A percentile compares a stretch with the other conserved stretches of the same genome.
These are phyloP conservation scores for Lophochroa leadbeateri DNA, from an alignment of 2,113 vertebrate species.

Conservation along the genomic window DNA sequence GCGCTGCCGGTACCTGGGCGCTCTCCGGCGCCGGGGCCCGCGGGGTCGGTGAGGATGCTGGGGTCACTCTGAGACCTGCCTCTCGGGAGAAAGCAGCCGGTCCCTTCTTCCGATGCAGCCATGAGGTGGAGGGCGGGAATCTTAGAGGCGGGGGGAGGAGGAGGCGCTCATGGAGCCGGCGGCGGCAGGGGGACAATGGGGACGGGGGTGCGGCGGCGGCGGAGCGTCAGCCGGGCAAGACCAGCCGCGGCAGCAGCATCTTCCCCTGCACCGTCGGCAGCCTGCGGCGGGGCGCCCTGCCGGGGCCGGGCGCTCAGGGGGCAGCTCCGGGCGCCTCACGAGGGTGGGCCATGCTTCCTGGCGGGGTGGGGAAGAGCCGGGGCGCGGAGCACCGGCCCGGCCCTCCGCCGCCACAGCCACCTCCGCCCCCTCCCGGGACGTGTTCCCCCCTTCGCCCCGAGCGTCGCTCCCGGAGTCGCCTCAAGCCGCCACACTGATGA, in stretches of 20 bases:
- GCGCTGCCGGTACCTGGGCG: slow-evolving; percentile 78
- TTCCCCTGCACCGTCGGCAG: slow-evolving; percentile 9
- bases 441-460: neutral
- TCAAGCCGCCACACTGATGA: slow-evolving; percentile 67
- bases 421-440: slow-evolving; percentile 16
- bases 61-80: slow-evolving; percentile 94
- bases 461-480: slow-evolving; percentile 63
- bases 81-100: slow-evolving; percentile 84
- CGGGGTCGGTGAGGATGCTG: slow-evolving; percentile 85
- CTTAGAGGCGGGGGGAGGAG: slow-evolving; percentile 68
- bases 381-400: neutral
- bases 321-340: neutral
- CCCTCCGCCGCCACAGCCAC: neutral
- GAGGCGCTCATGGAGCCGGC: slow-evolving; percentile 74
- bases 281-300: slow-evolving; percentile 32
- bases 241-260: slow-evolving; percentile 32
- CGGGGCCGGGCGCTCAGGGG: slow-evolving; percentile 25
- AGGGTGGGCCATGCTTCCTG: neutral
- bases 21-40: slow-evolving; percentile 74
- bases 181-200: slow-evolving; percentile 73
- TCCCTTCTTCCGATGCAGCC: slow-evolving; percentile 84
- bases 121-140: slow-evolving; percentile 75
- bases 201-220: neutral
- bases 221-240: slow-evolving; percentile 47
- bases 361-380: neutral